A percentile compares a stretch with the other conserved stretches of the same genome.
Evolutionary conservation across 1,140 invertebrate genomes (phyloP).

Genomic region (Lepidotrigona ventralis): DNA sequence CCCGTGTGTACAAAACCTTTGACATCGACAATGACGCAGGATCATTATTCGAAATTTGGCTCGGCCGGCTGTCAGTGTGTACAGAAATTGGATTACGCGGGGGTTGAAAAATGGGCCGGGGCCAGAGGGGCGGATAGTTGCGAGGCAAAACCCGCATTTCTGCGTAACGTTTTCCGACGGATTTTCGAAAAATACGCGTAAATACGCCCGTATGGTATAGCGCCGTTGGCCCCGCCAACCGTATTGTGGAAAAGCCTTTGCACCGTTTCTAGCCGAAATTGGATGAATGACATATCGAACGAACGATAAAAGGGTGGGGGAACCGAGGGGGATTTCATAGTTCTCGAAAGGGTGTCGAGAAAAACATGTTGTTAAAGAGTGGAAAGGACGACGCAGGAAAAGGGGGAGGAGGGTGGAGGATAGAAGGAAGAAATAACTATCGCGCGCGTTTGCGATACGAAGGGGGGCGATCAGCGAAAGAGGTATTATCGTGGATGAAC

Average conservation of each 20-base stretch:
- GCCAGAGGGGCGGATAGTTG: constrained; percentile 9
- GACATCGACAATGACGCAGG: neutral
- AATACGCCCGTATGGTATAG: constrained; percentile 78
- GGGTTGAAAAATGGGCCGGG: constrained; percentile 61
- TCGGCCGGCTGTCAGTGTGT: constrained; percentile 39
- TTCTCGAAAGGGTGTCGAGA: constrained; percentile 69
- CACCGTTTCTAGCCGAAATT: constrained; percentile 53
- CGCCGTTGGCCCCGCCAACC: constrained; percentile 14
- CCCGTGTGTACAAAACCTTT: neutral
- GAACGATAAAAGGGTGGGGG: constrained; percentile 11
- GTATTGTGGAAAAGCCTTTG: constrained; percentile 71
- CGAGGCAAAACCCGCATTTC: constrained; percentile 68
- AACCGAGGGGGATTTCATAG: constrained; percentile 35
- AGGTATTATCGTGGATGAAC: constrained; percentile 42
- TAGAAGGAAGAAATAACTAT: constrained; percentile 22
- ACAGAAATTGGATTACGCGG: constrained; percentile 74
- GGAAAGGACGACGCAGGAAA: neutral
- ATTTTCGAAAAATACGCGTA: constrained; percentile 77
- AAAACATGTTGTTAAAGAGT: constrained; percentile 70
- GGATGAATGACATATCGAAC: constrained; percentile 50
- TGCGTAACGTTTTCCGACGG: constrained; percentile 68
- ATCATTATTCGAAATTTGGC: constrained; percentile 49
- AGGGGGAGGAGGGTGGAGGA: neutral
- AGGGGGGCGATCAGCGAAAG: neutral
- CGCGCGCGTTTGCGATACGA: neutral